Evolutionary conservation across 2,888 invertebrate genomes (phyloP), one percentile per base, ranked within the genome.

Genomic region (Blera fallax): DNA sequence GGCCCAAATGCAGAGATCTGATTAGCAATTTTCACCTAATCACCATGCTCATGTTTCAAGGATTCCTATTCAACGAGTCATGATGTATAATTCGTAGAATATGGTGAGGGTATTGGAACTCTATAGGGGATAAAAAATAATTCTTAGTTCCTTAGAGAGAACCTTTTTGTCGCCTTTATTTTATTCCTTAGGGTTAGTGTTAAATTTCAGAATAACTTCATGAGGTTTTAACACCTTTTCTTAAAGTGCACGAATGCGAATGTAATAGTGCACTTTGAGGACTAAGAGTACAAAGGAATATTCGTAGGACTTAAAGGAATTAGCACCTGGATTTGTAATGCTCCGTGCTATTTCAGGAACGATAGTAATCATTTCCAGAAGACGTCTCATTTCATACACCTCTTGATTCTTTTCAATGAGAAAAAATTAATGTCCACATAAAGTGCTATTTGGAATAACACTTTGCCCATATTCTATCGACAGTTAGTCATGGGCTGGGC

Each of bases 21-120:
- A 73, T 77, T 56, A 78, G 65, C 58, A 65, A 48, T 73, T 78
- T 56, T 37, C 67, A 45, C 7, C 37, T 52, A 52, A 65, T 60
- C 52, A 21, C 18, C 7, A 8, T 16, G 11, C 8, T 78, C 62
- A 37, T 37, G 11, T 64, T 67, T 72, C 64, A n/a, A 50, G 16
- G 24, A 27, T 4, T 48, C n/a, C 45, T 7, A 45, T 48, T n/a
- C n/a, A n/a, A n/a, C n/a, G n/a, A n/a, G n/a, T n/a, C n/a, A n/a
- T 54, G 56, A 43, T 58, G 11, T 14, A 16, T n/a, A 24, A 16
- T 52, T 27, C 45, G 34, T 6, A 21, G 29, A 34, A 24, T n/a
- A 14, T 14, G 21, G 7, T 2, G 48, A 24, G 8, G 32, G 40
- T 18, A 29, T 27, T 1, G 60, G 5, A 4, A 14, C 0, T 32